Evolutionary conservation across 92 coral and sea anemone genomes (phyloP), one percentile per base, ranked within the genome.

Genomic region (Epizoanthus stellaris): DNA sequence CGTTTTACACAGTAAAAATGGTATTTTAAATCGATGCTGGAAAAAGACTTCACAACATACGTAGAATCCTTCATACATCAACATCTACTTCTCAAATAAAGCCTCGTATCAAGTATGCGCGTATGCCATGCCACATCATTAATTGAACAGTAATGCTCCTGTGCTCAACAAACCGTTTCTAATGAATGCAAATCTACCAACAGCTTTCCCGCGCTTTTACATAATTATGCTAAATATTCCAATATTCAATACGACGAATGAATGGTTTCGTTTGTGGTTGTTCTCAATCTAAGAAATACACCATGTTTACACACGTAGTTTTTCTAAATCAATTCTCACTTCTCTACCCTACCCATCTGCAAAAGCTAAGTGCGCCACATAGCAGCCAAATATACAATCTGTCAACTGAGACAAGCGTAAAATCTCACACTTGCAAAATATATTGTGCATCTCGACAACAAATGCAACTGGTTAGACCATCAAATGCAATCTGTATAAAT

Each of bases 1-100:
- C 72, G 95, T 92, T 94, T 94, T 94, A 94, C 98, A 94, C 92
- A 88, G 98, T 94, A 94, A 94, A 94, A 94, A 87, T 76, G 89
- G 56, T 71, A 71, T 89, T 57, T 75, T 77, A 66, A 73, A 75
- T 70, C 89, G 82, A 83, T 84, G 90, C 74, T 82, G 91, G 17
- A 58, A 77, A 73, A 80, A 84, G 13, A 76, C 58, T 80, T 73
- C 87, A 71, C 80, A 87, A 64, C 87, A 91, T 77, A 81, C 85
- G 47, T 67, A 66, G 75, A 89, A 63, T 77, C 70, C 87, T 75
- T 81, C 47, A 63, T 67, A 40, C 30, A 86, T 42, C 60, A 67
- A 56, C 57, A 66, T 82, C 84, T 45, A 49, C 68, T 76, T 45
- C 16, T 68, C 56, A 52, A 25, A 8, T 34, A 71, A n/a, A 47